Percentiles rank a stretch among this genome's conserved stretches.
Conservation (phyloP, 2,797 vertebrate species). For the Poeciliopsis gracilis region DNA sequence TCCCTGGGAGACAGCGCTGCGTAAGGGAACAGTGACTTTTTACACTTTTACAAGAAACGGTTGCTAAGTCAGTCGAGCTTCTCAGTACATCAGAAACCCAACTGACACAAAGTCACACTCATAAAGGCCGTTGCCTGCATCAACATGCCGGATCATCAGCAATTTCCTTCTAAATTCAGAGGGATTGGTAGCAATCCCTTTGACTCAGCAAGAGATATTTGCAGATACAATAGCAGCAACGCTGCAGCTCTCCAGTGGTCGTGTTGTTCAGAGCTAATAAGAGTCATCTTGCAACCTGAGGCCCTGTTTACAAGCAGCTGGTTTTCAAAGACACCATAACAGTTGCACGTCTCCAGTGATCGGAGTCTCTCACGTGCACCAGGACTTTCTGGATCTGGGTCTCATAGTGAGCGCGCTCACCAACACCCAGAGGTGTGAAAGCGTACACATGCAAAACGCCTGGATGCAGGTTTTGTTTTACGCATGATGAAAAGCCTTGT, state of each 20-base stretch:
- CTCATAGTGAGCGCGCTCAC: not conserved
- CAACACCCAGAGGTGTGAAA: not conserved
- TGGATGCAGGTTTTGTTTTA: not conserved
- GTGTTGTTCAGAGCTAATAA: not conserved
- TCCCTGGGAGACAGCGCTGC: not conserved
- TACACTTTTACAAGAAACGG: not conserved
- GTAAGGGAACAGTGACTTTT: not conserved
- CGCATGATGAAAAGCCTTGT: not conserved
- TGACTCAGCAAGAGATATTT: not conserved
- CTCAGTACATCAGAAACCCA: not conserved
- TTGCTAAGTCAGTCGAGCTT: not conserved
- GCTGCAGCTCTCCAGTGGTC: not conserved
- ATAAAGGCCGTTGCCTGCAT: not conserved
- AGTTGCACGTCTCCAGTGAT: too few species aligned
- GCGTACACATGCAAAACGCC: not conserved
- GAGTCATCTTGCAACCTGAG: not conserved
- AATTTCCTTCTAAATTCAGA: not conserved
- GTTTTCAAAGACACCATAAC: too few species aligned
- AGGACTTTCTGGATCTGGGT: not conserved
- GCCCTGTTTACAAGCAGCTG: not conserved
- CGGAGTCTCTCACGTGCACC: not conserved
- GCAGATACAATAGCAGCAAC: not conserved
- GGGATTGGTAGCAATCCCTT: not conserved
- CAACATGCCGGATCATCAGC: not conserved
- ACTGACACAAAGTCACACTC: not conserved